These are phyloP conservation scores for Spilogale gracilis DNA, from an alignment of 2,113 vertebrate species.

Conservation along the genomic window DNA sequence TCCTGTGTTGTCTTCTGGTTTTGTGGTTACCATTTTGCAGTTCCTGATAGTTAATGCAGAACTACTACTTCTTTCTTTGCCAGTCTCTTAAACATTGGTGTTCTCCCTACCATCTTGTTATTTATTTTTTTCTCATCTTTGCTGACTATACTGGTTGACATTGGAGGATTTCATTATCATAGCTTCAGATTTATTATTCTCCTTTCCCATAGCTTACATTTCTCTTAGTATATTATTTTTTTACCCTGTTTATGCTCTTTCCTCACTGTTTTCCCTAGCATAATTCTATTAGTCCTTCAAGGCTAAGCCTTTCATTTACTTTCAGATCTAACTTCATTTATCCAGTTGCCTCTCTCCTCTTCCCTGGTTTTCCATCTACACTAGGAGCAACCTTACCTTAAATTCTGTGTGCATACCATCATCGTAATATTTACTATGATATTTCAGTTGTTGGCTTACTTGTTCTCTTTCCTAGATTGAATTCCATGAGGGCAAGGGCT, in stretches of 20 bases:
- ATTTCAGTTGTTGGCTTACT: not conserved
- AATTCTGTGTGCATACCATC: no score
- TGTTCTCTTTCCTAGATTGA: not conserved
- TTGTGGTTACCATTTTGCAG: not conserved
- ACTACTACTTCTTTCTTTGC: not conserved
- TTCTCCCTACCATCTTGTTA: not conserved
- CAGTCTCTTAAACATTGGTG: not conserved
- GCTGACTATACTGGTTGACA: not conserved
- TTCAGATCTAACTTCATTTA: slow-evolving; percentile 20
- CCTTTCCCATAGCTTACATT: not conserved
- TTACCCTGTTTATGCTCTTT: not conserved
- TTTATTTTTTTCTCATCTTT: not conserved
- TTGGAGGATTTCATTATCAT: not conserved
- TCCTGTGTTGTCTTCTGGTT: not conserved
- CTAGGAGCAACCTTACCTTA: not conserved
- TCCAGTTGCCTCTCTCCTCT: not conserved
- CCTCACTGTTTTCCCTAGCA: not conserved
- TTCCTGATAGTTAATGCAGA: not conserved
- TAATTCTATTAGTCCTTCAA: not conserved
- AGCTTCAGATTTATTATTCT: not conserved
- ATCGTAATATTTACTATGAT: not conserved
- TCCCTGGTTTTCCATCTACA: not conserved
- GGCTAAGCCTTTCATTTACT: not conserved
- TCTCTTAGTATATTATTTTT: not conserved
- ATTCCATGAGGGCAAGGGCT: not conserved